Evolutionary conservation across 2,888 invertebrate species (phyloP).

Genomic region (Mythimna vitellina): DNA sequence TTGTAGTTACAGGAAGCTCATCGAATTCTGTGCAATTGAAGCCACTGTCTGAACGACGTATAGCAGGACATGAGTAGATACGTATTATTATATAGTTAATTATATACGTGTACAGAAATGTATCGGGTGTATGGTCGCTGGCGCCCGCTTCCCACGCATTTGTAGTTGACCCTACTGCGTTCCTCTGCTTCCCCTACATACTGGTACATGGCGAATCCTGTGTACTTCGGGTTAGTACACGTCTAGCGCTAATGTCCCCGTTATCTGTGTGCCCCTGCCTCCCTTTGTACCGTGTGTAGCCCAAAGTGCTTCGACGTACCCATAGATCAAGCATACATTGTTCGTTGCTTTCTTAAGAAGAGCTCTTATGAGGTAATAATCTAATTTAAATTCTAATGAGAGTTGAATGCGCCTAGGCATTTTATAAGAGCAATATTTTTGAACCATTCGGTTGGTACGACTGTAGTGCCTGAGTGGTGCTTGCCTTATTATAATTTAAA

Average conservation of each 20-base stretch:
- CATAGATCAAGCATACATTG: conserved; percentile 52
- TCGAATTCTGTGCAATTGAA: conserved; percentile 62
- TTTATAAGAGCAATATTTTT: conserved; percentile 22
- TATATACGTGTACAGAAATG: conserved; percentile 42
- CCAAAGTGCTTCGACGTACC: conserved; percentile 63
- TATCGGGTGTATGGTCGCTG: conserved; percentile 42
- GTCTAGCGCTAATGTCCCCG: conserved; percentile 79
- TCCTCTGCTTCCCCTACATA: conserved; percentile 68
- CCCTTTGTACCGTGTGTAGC: conserved; percentile 67
- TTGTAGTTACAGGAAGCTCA: conserved; percentile 66
- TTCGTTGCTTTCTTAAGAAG: background rate
- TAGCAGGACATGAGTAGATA: conserved; percentile 62
- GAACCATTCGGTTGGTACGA: background rate
- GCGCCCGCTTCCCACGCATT: conserved; percentile 77
- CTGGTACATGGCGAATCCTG: conserved; percentile 71
- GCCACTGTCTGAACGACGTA: conserved; percentile 62
- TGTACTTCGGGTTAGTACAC: conserved; percentile 74
- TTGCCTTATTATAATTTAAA: conserved; percentile 35
- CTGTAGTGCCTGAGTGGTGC: conserved; percentile 49
- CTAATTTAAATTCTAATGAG: background rate
- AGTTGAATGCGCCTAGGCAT: conserved; percentile 35
- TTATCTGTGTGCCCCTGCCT: conserved; percentile 72
- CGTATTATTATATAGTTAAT: conserved; percentile 57
- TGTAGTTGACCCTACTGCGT: conserved; percentile 73
- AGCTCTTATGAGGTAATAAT: background rate